Evolutionary conservation across 1,140 invertebrate species (phyloP), one percentile per base, ranked within the genome.

Genomic region (Rhopalosiphum maidis): DNA sequence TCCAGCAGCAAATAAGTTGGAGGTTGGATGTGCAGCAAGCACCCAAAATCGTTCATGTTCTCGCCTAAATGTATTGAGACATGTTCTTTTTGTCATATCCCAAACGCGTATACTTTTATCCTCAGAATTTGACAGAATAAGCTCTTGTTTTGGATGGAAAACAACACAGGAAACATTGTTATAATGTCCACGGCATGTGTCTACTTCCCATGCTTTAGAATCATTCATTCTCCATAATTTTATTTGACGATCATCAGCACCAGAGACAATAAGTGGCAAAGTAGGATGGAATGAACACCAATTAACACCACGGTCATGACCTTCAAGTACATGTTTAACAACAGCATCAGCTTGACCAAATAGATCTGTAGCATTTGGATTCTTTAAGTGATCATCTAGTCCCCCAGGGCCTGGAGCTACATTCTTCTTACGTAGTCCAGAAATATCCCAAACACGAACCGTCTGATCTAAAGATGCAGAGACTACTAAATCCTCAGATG

Each of bases 161-260:
- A 99, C 95, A 3, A 99, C 98, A 95, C 99, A 99, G 0, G 99
- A 99, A 1, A 99, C 99, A 95, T 99, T 99, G 96, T 99, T 99
- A 96, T 99, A 99, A 95, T 99, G 99, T 2, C 99, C 99, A 87
- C 99, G 96, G 94, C 99, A 99, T 0, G 99, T 99, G 95, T 99
- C 99, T 41, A 99, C 98, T 96, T 99, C 99, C 99, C 99, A 99
- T 0, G 99, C 99, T 95, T 99, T 99, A 54, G 97, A 97, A 95
- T 99, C 99, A 95, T 99, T 99, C 98, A 99, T 99, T 94, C 99
- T 96, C 99, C 99, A 99, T 93, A 99, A 96, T 95, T 99, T 99
- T 22, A 99, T 97, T 95, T 99, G 98, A 43, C 99, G 96, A 96
- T 99, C 99, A 96, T 99, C 99, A 85, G 99, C 99, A 25, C 98